phyloP scores from a whole-genome alignment of 2,797 vertebrate species.

The Cyclura pinguis region DNA sequence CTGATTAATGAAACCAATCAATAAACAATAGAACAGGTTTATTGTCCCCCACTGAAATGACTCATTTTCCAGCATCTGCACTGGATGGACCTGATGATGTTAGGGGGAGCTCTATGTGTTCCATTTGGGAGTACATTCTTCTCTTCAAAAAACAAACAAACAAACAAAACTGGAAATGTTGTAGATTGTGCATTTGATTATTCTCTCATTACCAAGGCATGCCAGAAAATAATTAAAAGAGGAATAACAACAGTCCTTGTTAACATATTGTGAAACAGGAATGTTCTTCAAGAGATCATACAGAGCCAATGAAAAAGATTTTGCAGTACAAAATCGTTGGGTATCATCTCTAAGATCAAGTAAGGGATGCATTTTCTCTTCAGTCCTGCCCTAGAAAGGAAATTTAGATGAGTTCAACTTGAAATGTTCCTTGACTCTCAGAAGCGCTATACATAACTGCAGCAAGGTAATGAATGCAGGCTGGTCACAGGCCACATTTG shows the following conservation, averaged over 20 bases:
- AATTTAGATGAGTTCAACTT: not conserved
- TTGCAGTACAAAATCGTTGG: not conserved
- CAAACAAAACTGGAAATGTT: constrained; percentile 45
- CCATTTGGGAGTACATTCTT: constrained; percentile 13
- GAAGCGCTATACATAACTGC: not conserved
- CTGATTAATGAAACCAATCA: constrained; percentile 63
- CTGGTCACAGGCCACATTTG: not conserved
- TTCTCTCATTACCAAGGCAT: constrained; percentile 58
- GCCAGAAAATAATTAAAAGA: constrained; percentile 61
- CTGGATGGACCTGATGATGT: constrained; percentile 11
- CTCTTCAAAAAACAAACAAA: constrained; percentile 62
- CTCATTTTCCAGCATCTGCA: constrained; percentile 34
- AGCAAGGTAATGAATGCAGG: not conserved
- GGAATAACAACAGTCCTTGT: constrained; percentile 44
- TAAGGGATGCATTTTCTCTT: not conserved
- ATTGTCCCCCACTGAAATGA: constrained; percentile 19
- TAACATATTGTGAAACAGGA: constrained; percentile 34
- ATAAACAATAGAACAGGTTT: constrained; percentile 39
- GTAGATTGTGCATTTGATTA: constrained; percentile 65
- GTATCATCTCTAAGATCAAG: not conserved
- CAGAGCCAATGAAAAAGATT: not conserved
- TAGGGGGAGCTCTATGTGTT: constrained; percentile 33
- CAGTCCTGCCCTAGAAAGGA: not conserved
- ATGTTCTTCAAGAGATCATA: constrained; percentile 53
- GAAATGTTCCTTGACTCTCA: not conserved